phyloP scores from a whole-genome alignment of 1,140 invertebrate genomes.

The Argopecten irradians region DNA sequence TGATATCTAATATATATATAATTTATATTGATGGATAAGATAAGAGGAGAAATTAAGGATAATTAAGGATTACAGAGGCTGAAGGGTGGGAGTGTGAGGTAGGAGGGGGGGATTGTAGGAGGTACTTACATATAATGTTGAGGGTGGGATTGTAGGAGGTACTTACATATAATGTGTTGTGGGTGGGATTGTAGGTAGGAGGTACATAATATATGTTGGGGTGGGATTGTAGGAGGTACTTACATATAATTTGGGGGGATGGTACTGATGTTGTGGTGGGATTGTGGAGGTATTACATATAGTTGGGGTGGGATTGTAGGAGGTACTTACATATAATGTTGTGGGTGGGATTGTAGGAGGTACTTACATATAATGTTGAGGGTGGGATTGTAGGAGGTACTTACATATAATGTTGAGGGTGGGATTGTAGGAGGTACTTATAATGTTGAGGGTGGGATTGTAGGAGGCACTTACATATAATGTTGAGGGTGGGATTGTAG shows the following conservation, averaged over 20 bases:
- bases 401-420: not conserved
- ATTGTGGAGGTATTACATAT: not conserved
- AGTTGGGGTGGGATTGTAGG: not conserved
- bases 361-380: not conserved
- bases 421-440: not conserved
- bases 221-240: not conserved
- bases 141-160: not conserved
- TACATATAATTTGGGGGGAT: not conserved
- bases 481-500: not conserved
- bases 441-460: not conserved
- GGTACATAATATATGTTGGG: not conserved
- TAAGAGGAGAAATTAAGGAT: no score
- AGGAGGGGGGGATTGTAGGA: not conserved
- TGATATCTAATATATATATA: no score
- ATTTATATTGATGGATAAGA: no score
- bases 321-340: not conserved
- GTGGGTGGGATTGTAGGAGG: not conserved
- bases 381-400: not conserved
- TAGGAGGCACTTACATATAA: not conserved
- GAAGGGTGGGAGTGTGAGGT: no score
- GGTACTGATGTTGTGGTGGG: not conserved
- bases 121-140: not conserved
- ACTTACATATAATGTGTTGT: not conserved
- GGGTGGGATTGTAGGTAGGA: not conserved
- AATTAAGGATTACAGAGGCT: no score